A percentile compares a stretch with the other conserved stretches of the same genome.
Conservation (phyloP, 1,140 invertebrate genomes). For the Asobara japonica region DNA sequence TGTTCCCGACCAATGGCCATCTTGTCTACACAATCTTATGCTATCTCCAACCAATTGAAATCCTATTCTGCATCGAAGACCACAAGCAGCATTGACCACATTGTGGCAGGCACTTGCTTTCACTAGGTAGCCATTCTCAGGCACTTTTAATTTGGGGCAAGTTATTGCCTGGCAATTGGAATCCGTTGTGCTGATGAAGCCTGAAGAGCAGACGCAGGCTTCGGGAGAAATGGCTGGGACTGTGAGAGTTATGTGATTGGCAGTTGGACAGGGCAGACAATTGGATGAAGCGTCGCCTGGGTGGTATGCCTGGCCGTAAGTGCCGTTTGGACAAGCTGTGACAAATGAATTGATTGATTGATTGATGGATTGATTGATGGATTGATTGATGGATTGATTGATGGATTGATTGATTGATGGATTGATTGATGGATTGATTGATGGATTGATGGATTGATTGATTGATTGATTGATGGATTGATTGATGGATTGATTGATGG, state of each 20-base stretch:
- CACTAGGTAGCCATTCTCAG: slow-evolving; percentile 76
- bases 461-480: no score
- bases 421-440: no score
- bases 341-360: slow-evolving; percentile 48
- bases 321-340: slow-evolving; percentile 66
- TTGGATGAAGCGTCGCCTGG: slow-evolving; percentile 66
- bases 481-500: no score
- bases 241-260: slow-evolving; percentile 70
- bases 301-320: slow-evolving; percentile 59
- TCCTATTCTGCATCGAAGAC: slow-evolving; percentile 74
- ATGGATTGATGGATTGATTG: no score
- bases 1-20: slow-evolving; percentile 75
- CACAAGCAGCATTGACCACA: slow-evolving; percentile 77
- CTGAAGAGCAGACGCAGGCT: slow-evolving; percentile 72
- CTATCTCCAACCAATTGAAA: slow-evolving; percentile 74
- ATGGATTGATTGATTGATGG: no score
- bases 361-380: no score
- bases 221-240: slow-evolving; percentile 64
- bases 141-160: slow-evolving; percentile 70
- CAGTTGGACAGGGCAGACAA: slow-evolving; percentile 74
- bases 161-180: slow-evolving; percentile 70
- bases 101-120: slow-evolving; percentile 71
- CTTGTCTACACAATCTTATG: slow-evolving; percentile 73
- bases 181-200: slow-evolving; percentile 65
- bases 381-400: no score